Conservation (phyloP, 1,140 invertebrate genomes). For the Hycleus phaleratus region DNA sequence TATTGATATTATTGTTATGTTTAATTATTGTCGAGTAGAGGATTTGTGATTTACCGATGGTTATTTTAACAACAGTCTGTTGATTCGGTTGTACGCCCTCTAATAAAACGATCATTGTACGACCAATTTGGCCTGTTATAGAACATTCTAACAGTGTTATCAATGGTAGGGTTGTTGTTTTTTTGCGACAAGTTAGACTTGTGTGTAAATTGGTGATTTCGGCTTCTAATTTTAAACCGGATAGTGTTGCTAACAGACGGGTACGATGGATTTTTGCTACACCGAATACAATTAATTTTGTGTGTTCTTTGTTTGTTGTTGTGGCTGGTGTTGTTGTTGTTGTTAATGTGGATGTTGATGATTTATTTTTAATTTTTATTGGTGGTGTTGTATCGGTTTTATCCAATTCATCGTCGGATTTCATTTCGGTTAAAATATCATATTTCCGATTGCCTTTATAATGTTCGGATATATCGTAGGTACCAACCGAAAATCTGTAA, state of each 20-base stretch:
- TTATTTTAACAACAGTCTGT: slow-evolving; percentile 91
- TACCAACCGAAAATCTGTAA: slow-evolving; percentile 43
- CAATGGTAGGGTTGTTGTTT: slow-evolving; percentile 47
- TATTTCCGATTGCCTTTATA: slow-evolving; percentile 49
- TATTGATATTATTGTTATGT: slow-evolving; percentile 44
- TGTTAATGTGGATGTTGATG: background rate
- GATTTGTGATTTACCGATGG: slow-evolving; percentile 74
- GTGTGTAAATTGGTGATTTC: slow-evolving; percentile 79
- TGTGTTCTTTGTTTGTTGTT: slow-evolving; percentile 26
- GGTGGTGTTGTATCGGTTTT: slow-evolving; percentile 34
- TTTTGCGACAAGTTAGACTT: slow-evolving; percentile 67
- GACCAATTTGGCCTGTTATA: slow-evolving; percentile 81
- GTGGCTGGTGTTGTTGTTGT: background rate
- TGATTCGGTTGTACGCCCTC: slow-evolving; percentile 85
- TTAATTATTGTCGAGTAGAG: slow-evolving; percentile 78
- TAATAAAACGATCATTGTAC: slow-evolving; percentile 85
- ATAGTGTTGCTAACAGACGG: slow-evolving; percentile 79
- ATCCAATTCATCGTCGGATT: slow-evolving; percentile 44
- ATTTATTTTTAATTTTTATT: background rate
- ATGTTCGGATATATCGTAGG: slow-evolving; percentile 44
- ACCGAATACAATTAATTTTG: slow-evolving; percentile 43
- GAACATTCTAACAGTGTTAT: slow-evolving; percentile 69
- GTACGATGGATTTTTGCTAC: slow-evolving; percentile 84
- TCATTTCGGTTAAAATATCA: slow-evolving; percentile 41
- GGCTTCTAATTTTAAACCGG: slow-evolving; percentile 86